phyloP scores from a whole-genome alignment of 2,113 vertebrate species.

The Brachyistius frenatus region DNA sequence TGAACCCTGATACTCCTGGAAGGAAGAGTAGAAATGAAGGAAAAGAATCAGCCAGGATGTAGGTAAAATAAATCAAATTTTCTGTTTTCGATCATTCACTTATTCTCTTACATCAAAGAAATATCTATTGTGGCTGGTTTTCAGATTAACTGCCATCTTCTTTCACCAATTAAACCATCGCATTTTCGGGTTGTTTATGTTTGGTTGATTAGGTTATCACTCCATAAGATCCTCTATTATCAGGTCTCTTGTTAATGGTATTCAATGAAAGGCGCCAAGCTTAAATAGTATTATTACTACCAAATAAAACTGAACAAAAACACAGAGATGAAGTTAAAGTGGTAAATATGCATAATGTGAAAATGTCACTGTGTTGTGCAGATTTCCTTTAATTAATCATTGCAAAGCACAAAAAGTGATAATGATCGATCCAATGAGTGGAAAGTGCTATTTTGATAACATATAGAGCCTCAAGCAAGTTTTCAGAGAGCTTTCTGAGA shows the following conservation, averaged over 20 bases:
- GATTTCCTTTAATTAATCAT: conserved; percentile 1
- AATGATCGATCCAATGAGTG: neutral
- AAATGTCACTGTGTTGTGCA: neutral
- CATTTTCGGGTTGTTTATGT: neutral
- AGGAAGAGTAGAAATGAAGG: neutral
- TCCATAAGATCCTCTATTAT: too few relatives aligned
- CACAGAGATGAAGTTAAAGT: too few relatives aligned
- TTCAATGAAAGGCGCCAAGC: too few relatives aligned
- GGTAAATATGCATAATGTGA: neutral
- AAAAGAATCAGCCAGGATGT: neutral
- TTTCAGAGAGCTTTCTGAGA: neutral
- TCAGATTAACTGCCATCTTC: neutral
- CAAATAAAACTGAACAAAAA: neutral
- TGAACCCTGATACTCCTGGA: conserved; percentile 93
- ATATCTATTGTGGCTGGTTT: neutral
- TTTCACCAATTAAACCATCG: neutral
- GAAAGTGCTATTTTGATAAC: conserved; percentile 5
- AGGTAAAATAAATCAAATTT: too few relatives aligned
- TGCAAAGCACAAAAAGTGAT: neutral
- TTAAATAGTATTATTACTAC: neutral
- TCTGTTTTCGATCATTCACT: too few relatives aligned
- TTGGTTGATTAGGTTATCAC: neutral
- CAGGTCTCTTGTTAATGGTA: too few relatives aligned
- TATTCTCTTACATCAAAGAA: too few relatives aligned
- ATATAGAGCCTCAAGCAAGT: neutral